Evolutionary conservation across 2,888 invertebrate species (phyloP), one percentile per base, ranked within the genome.

Genomic region (Drosophila austrosaltans): DNA sequence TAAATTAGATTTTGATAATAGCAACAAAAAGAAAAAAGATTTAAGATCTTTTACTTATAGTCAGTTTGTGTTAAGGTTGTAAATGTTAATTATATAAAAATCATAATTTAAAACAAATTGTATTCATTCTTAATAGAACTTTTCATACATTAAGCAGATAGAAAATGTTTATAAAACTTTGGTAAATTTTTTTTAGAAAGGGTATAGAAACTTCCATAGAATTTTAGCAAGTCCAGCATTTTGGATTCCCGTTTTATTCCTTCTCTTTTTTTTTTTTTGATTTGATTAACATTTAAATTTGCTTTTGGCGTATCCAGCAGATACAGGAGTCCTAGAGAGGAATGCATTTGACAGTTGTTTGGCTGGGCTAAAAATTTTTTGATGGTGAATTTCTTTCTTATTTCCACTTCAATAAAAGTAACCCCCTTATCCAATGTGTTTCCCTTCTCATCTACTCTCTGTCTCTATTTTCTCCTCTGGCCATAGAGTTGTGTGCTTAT

Each of bases 201-300:
- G 4, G 48, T 25, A 25, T 25, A 25, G 48, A 25, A 48, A 48
- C 25, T 48, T 25, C 48, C 3, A 3, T 0, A 22, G 3, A 48
- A 12, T 1, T 12, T 12, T 25, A 25, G 12, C 48, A 22, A 12
- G 16, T 7, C 3, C 16, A 12, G 10, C 48, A 12, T 48, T 48
- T 48, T 48, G 25, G 48, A 12, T 48, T 48, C 22, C 25, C 22
- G 1, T 22, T 48, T 48, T 56, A 66, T 16, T 16, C 16, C 16
- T 16, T 16, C 16, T 16, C 1, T 30, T 30, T 30, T 30, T 28
- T 28, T 28, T 69, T 60, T 57, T 71, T 71, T 66, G 64, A 77
- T 88, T 83, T 83, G 86, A 83, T 83, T 83, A 83, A 83, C 83
- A 83, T 83, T 83, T 83, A 83, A 83, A 83, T 83, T 87, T 77